Conservation (phyloP, 2,113 vertebrate genomes). For the Ptilonorhynchus violaceus region DNA sequence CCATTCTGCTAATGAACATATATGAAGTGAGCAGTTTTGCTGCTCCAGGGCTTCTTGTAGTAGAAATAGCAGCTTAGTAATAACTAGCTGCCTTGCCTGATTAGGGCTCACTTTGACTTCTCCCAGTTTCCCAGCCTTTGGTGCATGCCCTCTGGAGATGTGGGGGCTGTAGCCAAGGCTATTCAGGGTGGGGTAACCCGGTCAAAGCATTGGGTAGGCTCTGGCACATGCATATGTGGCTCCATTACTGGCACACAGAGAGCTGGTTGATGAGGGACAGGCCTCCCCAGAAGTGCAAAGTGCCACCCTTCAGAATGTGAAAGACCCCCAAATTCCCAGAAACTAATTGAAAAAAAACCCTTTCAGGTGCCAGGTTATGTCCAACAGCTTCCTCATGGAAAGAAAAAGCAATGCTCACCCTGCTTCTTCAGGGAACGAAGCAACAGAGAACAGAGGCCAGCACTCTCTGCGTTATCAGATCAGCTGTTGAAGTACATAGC, state of each 20-base stretch:
- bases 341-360: neutral
- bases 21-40: neutral
- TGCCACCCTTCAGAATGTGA: neutral
- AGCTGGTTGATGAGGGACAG: neutral
- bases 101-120: neutral
- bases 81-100: neutral
- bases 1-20: conserved; percentile 31
- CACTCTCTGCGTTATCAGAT: neutral
- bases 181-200: neutral
- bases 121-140: conserved; percentile 7
- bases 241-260: neutral
- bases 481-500: neutral
- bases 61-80: neutral
- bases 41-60: conserved; percentile 25
- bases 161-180: neutral
- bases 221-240: neutral
- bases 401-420: neutral
- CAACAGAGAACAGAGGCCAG: neutral
- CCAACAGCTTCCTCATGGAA: neutral
- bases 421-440: neutral
- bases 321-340: neutral
- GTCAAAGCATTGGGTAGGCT: neutral
- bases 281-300: neutral
- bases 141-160: neutral
- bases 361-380: neutral